phyloP scores from a whole-genome alignment of 2,888 invertebrate species.

The Tineola bisselliella region DNA sequence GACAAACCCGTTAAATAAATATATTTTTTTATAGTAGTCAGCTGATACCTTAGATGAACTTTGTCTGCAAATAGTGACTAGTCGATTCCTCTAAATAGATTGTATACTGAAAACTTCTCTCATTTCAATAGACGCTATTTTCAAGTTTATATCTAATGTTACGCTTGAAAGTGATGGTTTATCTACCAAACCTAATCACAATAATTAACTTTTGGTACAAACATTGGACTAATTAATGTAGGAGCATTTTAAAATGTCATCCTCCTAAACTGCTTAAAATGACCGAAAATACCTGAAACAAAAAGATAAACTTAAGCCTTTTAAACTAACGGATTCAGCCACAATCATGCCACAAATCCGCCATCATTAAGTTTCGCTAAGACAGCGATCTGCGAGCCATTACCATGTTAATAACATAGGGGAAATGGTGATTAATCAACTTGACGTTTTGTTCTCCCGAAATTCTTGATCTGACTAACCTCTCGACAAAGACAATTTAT shows the following conservation, averaged over 20 bases:
- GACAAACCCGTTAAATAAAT: not conserved
- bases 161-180: too few species aligned
- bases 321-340: slow-evolving; percentile 16
- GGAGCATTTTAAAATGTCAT: too few species aligned
- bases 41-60: too few species aligned
- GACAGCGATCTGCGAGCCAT: slow-evolving; percentile 63
- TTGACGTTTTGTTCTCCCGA: slow-evolving; percentile 42
- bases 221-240: too few species aligned
- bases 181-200: too few species aligned
- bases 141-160: too few species aligned
- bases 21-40: too few species aligned
- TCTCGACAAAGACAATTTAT: slow-evolving; percentile 50
- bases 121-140: too few species aligned
- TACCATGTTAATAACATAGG: slow-evolving; percentile 66
- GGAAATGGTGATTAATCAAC: slow-evolving; percentile 61
- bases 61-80: too few species aligned
- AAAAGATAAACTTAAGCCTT: slow-evolving; percentile 38
- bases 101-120: too few species aligned
- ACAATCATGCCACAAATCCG: slow-evolving; percentile 61
- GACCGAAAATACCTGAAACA: slow-evolving; percentile 29
- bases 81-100: too few species aligned
- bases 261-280: not conserved
- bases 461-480: slow-evolving; percentile 39
- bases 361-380: slow-evolving; percentile 65
- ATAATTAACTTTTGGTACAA: too few species aligned